phyloP scores from a whole-genome alignment of 2,888 invertebrate species.

The Drosophila mercatorum region DNA sequence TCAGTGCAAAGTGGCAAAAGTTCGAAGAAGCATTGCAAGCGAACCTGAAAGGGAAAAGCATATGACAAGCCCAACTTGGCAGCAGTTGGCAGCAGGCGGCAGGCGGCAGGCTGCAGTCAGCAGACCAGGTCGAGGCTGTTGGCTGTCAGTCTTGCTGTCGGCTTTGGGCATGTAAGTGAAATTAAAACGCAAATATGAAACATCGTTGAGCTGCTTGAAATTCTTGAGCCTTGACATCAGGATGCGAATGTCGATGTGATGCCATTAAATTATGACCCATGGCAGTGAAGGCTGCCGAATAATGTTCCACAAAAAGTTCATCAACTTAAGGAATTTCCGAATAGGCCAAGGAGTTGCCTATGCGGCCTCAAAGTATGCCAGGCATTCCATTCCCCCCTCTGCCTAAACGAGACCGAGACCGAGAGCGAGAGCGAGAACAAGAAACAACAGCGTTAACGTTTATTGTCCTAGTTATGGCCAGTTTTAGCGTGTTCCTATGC shows the following conservation, averaged over 20 bases:
- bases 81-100: constrained; percentile 8
- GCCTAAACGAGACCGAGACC: not conserved
- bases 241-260: constrained; percentile 49
- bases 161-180: constrained; percentile 58
- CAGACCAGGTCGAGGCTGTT: constrained; percentile 18
- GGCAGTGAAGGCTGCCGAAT: constrained; percentile 48
- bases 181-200: constrained; percentile 68
- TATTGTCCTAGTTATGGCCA: constrained; percentile 5
- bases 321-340: constrained; percentile 54
- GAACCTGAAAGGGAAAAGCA: constrained; percentile 62
- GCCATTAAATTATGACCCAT: constrained; percentile 64
- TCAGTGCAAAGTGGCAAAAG: constrained; percentile 44
- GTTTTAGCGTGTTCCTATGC: constrained; percentile 5
- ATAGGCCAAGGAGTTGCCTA: constrained; percentile 24
- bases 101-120: constrained; percentile 18
- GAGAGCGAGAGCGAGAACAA: not conserved
- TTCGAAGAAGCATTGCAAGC: constrained; percentile 36
- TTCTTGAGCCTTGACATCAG: constrained; percentile 58
- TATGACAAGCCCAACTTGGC: constrained; percentile 57
- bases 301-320: constrained; percentile 55
- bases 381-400: constrained; percentile 36
- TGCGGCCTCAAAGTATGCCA: constrained; percentile 53
- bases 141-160: constrained; percentile 15
- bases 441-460: constrained; percentile 10
- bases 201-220: constrained; percentile 64